Percentiles rank a stretch among this genome's conserved stretches.
These are phyloP conservation scores for Synanceia verrucosa DNA, from an alignment of 2,797 vertebrate genomes.

Conservation along the genomic window DNA sequence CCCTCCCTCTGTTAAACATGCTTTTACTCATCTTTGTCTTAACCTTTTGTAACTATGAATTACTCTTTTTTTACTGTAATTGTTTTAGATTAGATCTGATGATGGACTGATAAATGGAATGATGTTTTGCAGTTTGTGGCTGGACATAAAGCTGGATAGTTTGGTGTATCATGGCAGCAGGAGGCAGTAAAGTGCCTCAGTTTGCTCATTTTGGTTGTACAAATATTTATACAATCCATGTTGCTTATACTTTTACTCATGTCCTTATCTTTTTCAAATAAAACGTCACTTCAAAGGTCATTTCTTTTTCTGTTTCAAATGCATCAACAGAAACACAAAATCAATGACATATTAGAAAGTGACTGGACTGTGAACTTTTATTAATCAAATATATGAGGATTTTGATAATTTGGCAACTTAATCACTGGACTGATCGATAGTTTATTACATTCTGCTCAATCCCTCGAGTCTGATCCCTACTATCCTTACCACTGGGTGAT, in stretches of 20 bases:
- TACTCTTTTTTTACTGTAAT: slow-evolving; percentile 9
- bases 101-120: slow-evolving; percentile 27
- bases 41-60: slow-evolving; percentile 23
- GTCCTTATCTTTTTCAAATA: slow-evolving; percentile 80
- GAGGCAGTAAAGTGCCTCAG: slow-evolving; percentile 79
- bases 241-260: slow-evolving; percentile 77
- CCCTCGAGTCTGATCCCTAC: too few relatives aligned
- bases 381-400: background rate
- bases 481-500: too few relatives aligned
- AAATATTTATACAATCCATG: slow-evolving; percentile 80
- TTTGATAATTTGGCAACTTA: background rate
- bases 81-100: slow-evolving; percentile 43
- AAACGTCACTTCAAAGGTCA: slow-evolving; percentile 64
- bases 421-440: background rate
- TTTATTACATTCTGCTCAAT: too few relatives aligned
- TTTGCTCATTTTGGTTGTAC: slow-evolving; percentile 77
- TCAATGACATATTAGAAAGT: background rate
- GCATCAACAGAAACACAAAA: too few relatives aligned
- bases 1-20: slow-evolving; percentile 9
- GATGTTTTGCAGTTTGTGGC: slow-evolving; percentile 31
- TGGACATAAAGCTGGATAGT: slow-evolving; percentile 52
- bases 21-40: slow-evolving; percentile 15
- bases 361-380: background rate
- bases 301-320: too few relatives aligned
- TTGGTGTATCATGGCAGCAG: slow-evolving; percentile 60